Evolutionary conservation across 2,113 vertebrate genomes (phyloP), one percentile per base, ranked within the genome.

Genomic region (Salvator merianae): DNA sequence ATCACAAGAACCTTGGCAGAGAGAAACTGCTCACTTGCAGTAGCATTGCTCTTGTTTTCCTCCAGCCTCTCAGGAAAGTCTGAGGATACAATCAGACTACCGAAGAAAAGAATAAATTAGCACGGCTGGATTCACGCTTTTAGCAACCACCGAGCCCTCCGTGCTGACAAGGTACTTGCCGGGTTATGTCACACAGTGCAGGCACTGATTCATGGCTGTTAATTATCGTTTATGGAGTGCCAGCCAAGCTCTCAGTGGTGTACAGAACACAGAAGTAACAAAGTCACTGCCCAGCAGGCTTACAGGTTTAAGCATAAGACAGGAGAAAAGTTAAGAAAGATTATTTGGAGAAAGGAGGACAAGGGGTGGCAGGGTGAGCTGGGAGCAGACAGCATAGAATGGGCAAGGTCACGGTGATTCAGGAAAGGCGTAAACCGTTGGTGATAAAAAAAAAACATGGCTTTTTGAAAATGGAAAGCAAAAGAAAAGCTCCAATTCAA

Each of bases 71-170:
- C 28, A 22, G 55, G 66, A 77, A 50, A 4, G 34, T 16, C 50
- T 71, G 53, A 34, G 77, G 77, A 63, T 65, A 28, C 68, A 53
- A 77, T 63, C 16, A 20, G 80, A 22, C 34, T 59, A 16, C 32
- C 69, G n/a, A 34, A 36, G 75, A 20, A 72, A 77, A 34, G 43
- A 78, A 78, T 71, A 82, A 87, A 83, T 53, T 13, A 73, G 32
- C 34, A n/a, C 59, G 70, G 34, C 13, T 32, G 55, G 75, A 73
- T 12, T 20, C 55, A 53, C 38, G 28, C 5, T 32, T 78, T 63
- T 50, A 77, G 68, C 80, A 53, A 55, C 59, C 20, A 47, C 38
- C 14, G 66, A 82, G 38, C 16, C 50, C 38, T 30, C 4, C 8
- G 24, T 30, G 28, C 73, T 70, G 38, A 65, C 85, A 82, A 66